Evolutionary conservation across 2,113 vertebrate species (phyloP), one percentile per base, ranked within the genome.

Genomic region (Osmerus eperlanus): DNA sequence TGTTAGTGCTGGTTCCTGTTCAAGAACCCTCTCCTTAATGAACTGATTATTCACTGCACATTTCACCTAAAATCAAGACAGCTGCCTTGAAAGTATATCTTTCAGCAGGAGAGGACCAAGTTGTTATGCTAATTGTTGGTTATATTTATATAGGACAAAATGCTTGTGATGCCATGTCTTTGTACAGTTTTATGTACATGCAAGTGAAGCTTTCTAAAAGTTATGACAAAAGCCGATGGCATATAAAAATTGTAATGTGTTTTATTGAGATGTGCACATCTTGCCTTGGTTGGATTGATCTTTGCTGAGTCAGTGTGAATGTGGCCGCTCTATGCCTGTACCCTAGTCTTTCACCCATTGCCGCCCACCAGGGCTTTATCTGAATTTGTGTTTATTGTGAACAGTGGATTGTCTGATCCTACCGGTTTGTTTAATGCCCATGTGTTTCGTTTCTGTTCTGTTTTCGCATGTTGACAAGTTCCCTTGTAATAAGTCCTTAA

Each of bases 151-250:
- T 94, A 91, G 89, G 89, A 92, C 93, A 75, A 89, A 91, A 86
- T 96, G 94, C 95, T 96, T 95, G 95, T 96, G 94, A 96, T 96
- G 95, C 94, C 94, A 95, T 96, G 95, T 95, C 95, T 94, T 95
- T 93, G 95, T 96, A 97, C 95, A 97, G 95, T 96, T 97, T 96
- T 96, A 96, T 97, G 95, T 97, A 97, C 95, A 96, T 96, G 95
- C 92, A 94, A 95, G 94, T 96, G 94, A 96, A 92, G 95, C 94
- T 97, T 96, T 94, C 94, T 95, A 93, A 93, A 91, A 91, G 86
- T 90, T 91, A 86, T 81, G 87, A 93, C 89, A 92, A 92, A 93
- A 92, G 89, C 86, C 88, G 85, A 92, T 89, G 91, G 90, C 90
- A 91, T 90, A 92, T 92, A 90, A 89, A 92, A 92, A 91, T 88